Evolutionary conservation across 2,888 invertebrate species (phyloP).

Genomic region (Stegana nigrithorax): DNA sequence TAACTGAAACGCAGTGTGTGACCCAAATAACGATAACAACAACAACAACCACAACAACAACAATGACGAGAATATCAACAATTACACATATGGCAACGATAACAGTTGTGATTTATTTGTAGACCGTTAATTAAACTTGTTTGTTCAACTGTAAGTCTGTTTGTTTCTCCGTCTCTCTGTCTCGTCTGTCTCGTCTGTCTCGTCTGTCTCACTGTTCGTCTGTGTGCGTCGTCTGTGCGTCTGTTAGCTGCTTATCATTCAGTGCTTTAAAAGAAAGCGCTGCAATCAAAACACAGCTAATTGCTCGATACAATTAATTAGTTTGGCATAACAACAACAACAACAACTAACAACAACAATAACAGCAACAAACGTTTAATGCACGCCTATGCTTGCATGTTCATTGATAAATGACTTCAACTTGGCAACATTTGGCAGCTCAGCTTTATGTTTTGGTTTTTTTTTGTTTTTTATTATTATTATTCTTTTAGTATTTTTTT

Average conservation of each 20-base stretch:
- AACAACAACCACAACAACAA: neutral
- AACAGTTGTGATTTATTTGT: constrained; percentile 46
- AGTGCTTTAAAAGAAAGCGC: neutral
- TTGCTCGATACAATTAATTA: neutral
- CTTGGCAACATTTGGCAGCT: too few relatives aligned
- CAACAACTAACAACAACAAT: too few relatives aligned
- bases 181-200: too few relatives aligned
- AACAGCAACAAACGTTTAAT: constrained; percentile 32
- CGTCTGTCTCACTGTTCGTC: too few relatives aligned
- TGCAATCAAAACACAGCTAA: neutral
- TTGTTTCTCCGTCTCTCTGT: neutral
- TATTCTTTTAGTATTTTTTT: too few relatives aligned
- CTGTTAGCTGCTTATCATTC: too few relatives aligned
- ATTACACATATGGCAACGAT: constrained; percentile 26
- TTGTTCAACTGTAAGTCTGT: neutral
- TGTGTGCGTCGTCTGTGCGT: too few relatives aligned
- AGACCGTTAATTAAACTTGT: constrained; percentile 25
- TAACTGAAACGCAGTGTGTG: neutral
- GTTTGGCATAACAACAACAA: constrained; percentile 31
- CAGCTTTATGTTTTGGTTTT: too few relatives aligned
- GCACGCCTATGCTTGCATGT: too few relatives aligned
- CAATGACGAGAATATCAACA: neutral
- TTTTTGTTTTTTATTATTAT: too few relatives aligned
- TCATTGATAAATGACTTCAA: too few relatives aligned
- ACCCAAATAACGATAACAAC: neutral